Evolutionary conservation across 2,888 invertebrate species (phyloP), one percentile per base, ranked within the genome.

Genomic region (Pediacus dermestoides): DNA sequence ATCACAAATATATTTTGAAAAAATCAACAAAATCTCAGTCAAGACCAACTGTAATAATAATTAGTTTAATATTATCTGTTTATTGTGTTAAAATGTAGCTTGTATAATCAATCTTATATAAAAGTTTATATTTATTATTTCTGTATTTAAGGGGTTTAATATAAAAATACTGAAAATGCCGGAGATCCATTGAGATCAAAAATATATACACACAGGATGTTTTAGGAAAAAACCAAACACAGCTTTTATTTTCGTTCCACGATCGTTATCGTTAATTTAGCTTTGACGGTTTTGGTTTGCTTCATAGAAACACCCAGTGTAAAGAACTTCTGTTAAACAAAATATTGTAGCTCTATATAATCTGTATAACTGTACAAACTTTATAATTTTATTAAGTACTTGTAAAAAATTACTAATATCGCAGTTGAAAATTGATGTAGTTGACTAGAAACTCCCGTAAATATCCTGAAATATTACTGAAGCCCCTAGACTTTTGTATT

Each of bases 291-390:
- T n/a, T n/a, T n/a, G n/a, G n/a, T n/a, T n/a, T n/a, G n/a, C n/a
- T n/a, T n/a, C n/a, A n/a, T n/a, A n/a, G n/a, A n/a, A n/a, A n/a
- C n/a, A n/a, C n/a, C n/a, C n/a, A n/a, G n/a, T n/a, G n/a, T n/a
- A n/a, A n/a, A n/a, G n/a, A n/a, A n/a, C n/a, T n/a, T 50, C 46
- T 46, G 43, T 57, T 46, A 53, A 55, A 58, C 55, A 54, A 57
- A 58, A 54, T 56, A 58, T 42, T 50, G 44, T 44, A 48, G 43
- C 42, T 50, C 50, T 50, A 54, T 64, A 67, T 64, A 63, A 61
- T 66, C 62, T 67, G 61, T 65, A 55, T 57, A 23, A 28, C 66
- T 67, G 66, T 68, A 67, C 66, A 67, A 68, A 66, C 66, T 60
- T 61, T 52, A 39, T 42, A 45, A 9, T 27, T 26, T 45, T 27